These are phyloP conservation scores for Harpegnathos saltator DNA, from an alignment of 1,140 invertebrate genomes.

Conservation along the genomic window DNA sequence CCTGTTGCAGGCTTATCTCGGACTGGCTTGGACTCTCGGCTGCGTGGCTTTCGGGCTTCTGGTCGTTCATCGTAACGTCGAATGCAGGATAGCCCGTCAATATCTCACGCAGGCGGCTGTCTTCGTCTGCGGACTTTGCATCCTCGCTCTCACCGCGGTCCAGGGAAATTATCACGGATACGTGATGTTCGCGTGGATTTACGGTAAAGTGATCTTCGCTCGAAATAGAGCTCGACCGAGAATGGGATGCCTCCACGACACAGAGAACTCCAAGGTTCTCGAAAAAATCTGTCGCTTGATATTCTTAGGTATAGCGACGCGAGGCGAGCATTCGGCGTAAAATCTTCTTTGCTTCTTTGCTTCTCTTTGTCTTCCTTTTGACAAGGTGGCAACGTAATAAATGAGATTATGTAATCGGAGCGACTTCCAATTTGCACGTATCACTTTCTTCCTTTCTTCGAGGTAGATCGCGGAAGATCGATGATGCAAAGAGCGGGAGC, in stretches of 20 bases:
- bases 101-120: constrained; percentile 93
- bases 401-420: not conserved
- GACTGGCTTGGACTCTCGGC: constrained; percentile 93
- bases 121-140: constrained; percentile 92
- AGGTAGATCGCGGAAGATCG: not conserved
- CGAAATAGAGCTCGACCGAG: too few relatives aligned
- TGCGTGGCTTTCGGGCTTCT: constrained; percentile 93
- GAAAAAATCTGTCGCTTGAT: too few relatives aligned
- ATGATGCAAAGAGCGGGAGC: constrained; percentile 1
- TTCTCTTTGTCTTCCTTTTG: too few relatives aligned
- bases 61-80: constrained; percentile 92
- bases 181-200: constrained; percentile 94
- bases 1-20: constrained; percentile 92
- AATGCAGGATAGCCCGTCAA: constrained; percentile 94
- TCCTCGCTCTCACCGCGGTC: constrained; percentile 93
- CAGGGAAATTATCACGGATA: constrained; percentile 92
- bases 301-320: too few relatives aligned
- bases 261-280: too few relatives aligned
- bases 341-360: too few relatives aligned
- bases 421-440: not conserved
- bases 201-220: constrained; percentile 85
- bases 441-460: not conserved
- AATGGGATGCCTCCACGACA: not conserved
- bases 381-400: not conserved
- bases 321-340: too few relatives aligned